Evolutionary conservation across 1,140 invertebrate genomes (phyloP), one percentile per base, ranked within the genome.

Genomic region (Goniozus legneri): DNA sequence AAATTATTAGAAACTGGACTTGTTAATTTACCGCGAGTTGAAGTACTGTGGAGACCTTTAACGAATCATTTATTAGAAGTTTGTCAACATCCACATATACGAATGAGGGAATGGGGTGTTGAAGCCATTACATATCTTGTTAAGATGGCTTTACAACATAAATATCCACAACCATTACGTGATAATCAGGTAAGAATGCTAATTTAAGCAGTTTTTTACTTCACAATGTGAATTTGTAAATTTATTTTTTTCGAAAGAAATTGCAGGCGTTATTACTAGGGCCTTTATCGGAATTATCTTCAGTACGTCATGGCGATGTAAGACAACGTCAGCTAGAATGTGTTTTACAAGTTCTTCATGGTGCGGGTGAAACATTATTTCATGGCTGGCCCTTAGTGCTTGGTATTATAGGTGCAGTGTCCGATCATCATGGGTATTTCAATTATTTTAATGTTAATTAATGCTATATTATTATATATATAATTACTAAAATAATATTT

Each of bases 21-120:
- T 18, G 93, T 96, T 0, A 99, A 98, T 77, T 82, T 99, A 73
- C 81, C 87, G 31, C 78, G 96, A 33, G 90, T 98, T 19, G 91
- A 97, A 71, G 90, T 97, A 4, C 80, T 98, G 35, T 99, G 96
- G 96, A 82, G 88, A 57, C 94, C 94, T 7, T 79, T 99, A n/a
- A 98, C 95, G 0, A 93, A 92, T 71, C 95, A 98, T 79, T 77
- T 98, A 15, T 67, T 98, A 13, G 93, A 98, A 79, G 93, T 97
- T 20, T 97, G 95, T 67, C 90, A 92, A 64, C 95, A 98, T 79
- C 91, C 95, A 0, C 92, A 97, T 61, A 88, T 91, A 43, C 80
- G 90, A 47, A 94, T 98, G 90, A 79, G 96, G 22, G 93, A 95
- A 74, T 98, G 95, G 95, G 95, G 95, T 4, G 93, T 96, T 1